A percentile compares a stretch with the other conserved stretches of the same genome.
phyloP scores from a whole-genome alignment of 2,888 invertebrate species.

The Entomobrya proxima region DNA sequence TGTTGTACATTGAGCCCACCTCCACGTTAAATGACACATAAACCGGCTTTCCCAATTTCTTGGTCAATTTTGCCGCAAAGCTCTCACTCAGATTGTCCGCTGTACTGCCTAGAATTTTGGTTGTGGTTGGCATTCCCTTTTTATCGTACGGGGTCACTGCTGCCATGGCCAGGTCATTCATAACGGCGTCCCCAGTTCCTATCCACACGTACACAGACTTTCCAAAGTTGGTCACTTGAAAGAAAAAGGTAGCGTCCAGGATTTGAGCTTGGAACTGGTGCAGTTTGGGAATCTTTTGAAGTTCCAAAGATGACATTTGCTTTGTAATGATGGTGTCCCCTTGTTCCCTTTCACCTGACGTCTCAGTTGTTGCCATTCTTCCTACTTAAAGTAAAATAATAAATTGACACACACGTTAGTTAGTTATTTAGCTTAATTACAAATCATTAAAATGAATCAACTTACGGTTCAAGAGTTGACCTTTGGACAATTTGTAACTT shows the following conservation, averaged over 20 bases:
- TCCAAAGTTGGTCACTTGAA: conserved; percentile 78
- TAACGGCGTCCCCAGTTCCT: conserved; percentile 75
- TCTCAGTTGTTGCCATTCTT: background rate
- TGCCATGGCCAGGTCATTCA: conserved; percentile 65
- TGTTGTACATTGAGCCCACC: conserved; percentile 76
- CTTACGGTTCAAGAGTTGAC: background rate
- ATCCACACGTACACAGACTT: conserved; percentile 79
- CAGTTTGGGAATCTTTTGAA: conserved; percentile 75
- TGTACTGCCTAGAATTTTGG: conserved; percentile 78
- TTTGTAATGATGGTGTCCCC: background rate
- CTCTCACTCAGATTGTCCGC: conserved; percentile 77
- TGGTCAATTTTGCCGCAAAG: conserved; percentile 77
- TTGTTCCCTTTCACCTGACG: background rate
- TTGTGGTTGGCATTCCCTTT: conserved; percentile 76
- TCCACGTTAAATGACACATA: conserved; percentile 79
- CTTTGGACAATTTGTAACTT: too few species aligned
- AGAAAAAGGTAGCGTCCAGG: conserved; percentile 77
- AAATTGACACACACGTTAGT: background rate
- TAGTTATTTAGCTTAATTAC: too few species aligned
- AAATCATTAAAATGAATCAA: background rate
- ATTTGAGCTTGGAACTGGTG: conserved; percentile 77
- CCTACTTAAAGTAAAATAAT: too few species aligned
- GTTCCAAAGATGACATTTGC: conserved; percentile 23
- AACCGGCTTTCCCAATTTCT: conserved; percentile 78
- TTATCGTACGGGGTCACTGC: conserved; percentile 65